These are phyloP conservation scores for Cabera pusaria DNA, from an alignment of 2,888 invertebrate genomes.

Conservation along the genomic window DNA sequence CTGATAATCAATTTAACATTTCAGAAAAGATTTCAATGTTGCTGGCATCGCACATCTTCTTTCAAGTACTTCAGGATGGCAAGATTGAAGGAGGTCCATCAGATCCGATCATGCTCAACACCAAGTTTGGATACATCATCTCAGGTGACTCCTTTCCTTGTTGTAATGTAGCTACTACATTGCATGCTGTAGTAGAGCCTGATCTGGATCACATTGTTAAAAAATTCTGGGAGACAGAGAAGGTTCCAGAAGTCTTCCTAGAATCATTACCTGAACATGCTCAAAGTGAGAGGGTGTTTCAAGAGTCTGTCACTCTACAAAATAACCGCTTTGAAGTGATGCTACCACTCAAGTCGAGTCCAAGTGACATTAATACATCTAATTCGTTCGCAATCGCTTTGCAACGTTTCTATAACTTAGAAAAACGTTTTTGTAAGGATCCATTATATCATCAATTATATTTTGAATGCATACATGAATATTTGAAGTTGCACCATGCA, in stretches of 20 bases:
- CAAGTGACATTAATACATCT: slow-evolving; percentile 6
- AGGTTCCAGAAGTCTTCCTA: background rate
- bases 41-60: background rate
- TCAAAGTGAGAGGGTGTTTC: too few relatives aligned
- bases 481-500: too few relatives aligned
- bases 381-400: slow-evolving; percentile 11
- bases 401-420: slow-evolving; percentile 9
- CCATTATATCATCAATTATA: slow-evolving; percentile 4
- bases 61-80: background rate
- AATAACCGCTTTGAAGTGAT: slow-evolving; percentile 4
- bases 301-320: too few relatives aligned
- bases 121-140: slow-evolving; percentile 6
- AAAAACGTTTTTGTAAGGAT: slow-evolving; percentile 5
- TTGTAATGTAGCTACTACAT: background rate
- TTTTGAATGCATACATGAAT: slow-evolving; percentile 1
- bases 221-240: slow-evolving; percentile 2
- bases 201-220: slow-evolving; percentile 1
- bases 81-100: slow-evolving; percentile 3
- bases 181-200: background rate
- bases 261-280: too few relatives aligned
- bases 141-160: slow-evolving; percentile 1
- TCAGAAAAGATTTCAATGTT: background rate
- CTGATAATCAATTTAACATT: slow-evolving; percentile 1
- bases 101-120: slow-evolving; percentile 4
- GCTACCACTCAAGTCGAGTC: slow-evolving; percentile 3